Evolutionary conservation across 2,113 vertebrate species (phyloP).

Genomic region (Pungitius pungitius): DNA sequence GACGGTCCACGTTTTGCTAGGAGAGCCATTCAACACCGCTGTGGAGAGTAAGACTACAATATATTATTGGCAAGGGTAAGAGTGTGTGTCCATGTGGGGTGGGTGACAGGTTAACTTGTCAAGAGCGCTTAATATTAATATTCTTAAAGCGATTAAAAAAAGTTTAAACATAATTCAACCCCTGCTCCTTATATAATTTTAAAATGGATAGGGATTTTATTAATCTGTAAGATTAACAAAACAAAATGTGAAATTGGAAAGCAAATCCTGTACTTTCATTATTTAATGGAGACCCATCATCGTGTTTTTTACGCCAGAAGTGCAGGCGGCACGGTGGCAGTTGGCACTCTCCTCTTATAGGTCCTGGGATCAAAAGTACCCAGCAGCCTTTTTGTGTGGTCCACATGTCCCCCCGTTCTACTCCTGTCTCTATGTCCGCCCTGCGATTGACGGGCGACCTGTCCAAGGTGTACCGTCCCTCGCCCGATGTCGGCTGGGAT

Average conservation of each 20-base stretch:
- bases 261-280: background rate
- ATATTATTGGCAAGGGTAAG: conserved; percentile 36
- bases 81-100: background rate
- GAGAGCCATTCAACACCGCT: conserved; percentile 57
- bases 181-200: conserved; percentile 5
- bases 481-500: too few relatives aligned
- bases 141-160: conserved; percentile 26
- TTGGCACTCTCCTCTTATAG: too few relatives aligned
- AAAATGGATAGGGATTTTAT: background rate
- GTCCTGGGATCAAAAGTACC: too few relatives aligned
- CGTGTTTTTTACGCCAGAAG: too few relatives aligned
- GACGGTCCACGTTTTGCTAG: conserved; percentile 60
- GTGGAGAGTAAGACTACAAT: conserved; percentile 61
- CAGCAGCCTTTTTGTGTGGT: too few relatives aligned
- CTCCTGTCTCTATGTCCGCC: too few relatives aligned
- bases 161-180: background rate
- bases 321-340: too few relatives aligned
- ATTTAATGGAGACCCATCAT: background rate
- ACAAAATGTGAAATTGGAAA: background rate
- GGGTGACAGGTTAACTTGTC: conserved; percentile 12
- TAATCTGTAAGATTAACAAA: background rate
- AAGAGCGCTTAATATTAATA: conserved; percentile 33
- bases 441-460: too few relatives aligned
- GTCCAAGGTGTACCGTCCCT: too few relatives aligned
- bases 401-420: too few relatives aligned